phyloP scores from a whole-genome alignment of 2,113 vertebrate species.

The Potamarius usumacintae region DNA sequence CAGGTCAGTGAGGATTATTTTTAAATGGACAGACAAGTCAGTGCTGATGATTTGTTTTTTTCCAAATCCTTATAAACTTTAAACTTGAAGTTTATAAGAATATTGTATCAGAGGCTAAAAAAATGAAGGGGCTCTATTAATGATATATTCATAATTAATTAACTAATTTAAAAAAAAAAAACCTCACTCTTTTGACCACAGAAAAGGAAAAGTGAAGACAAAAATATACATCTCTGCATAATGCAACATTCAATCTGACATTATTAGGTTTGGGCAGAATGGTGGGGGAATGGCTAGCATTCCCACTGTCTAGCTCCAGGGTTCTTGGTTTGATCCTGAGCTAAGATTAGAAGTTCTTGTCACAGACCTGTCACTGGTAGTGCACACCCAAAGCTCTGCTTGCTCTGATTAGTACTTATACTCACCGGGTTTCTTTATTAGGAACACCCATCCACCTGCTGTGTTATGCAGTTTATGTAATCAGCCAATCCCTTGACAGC shows the following conservation, averaged over 20 bases:
- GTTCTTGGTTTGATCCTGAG: not conserved
- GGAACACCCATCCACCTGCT: too few species aligned
- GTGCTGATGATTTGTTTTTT: not conserved
- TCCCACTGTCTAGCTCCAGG: not conserved
- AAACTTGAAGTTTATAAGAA: not conserved
- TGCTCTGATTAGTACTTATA: not conserved
- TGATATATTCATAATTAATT: not conserved
- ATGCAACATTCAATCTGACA: not conserved
- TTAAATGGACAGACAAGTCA: not conserved
- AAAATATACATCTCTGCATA: not conserved
- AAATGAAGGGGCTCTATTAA: not conserved
- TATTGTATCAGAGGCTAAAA: not conserved
- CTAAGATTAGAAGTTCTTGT: slow-evolving; percentile 1
- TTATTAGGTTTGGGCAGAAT: not conserved
- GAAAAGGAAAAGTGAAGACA: not conserved
- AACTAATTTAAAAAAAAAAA: not conserved
- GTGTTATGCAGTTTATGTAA: too few species aligned
- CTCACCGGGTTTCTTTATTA: too few species aligned
- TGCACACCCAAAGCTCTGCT: not conserved
- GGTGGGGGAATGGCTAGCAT: too few species aligned
- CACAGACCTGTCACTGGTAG: not conserved
- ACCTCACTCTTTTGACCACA: not conserved
- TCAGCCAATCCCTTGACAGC: too few species aligned
- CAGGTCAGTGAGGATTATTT: not conserved
- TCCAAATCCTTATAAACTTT: not conserved